Evolutionary conservation across 35 echinoderm and acorn worm species (phyloP), one percentile per base, ranked within the genome.

Genomic region (Diadema setosum): DNA sequence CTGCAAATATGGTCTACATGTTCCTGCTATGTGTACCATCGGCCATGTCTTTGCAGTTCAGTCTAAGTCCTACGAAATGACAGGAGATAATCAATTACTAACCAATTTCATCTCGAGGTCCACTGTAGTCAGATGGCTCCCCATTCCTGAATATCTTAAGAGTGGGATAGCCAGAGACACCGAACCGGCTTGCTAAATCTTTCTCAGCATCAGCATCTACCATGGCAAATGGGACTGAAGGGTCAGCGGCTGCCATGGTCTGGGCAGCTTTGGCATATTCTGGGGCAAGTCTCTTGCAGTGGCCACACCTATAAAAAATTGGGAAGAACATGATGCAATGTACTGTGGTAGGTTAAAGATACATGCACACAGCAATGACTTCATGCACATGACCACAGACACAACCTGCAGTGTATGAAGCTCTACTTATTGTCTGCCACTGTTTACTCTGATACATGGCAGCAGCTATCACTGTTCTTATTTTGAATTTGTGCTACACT

Each of bases 121-220:
- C 96, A 65, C 95, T 86, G 46, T 94, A 99, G 42, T 91, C 89
- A 82, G 46, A 92, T 1, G 82, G 84, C 17, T 90, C 25, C 24
- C 96, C 96, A 20, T 99, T 94, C 21, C 90, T 88, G 69, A 99
- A 99, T 9, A 99, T 91, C 75, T 99, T 99, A 24, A 99, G 37
- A 20, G 96, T 99, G 14, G 96, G 96, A 63, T 92, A 99, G 18
- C 96, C 96, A 1, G 81, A 29, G 7, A 99, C 87, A 16, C 88
- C 96, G 84, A 88, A 99, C 18, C 86, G 81, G 29, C 39, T n/a
- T 18, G 65, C 92, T 8, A 92, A 4, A n/a, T 42, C 82, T 37
- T 25, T 16, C 0, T 95, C 55, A 18, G 42, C 92, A 5, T 92
- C 95, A 3, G 96, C 96, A 84, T 99, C 96, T 14, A 99, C 85